Evolutionary conservation across 2,888 invertebrate species (phyloP), one percentile per base, ranked within the genome.

Genomic region (Sycophila texana): DNA sequence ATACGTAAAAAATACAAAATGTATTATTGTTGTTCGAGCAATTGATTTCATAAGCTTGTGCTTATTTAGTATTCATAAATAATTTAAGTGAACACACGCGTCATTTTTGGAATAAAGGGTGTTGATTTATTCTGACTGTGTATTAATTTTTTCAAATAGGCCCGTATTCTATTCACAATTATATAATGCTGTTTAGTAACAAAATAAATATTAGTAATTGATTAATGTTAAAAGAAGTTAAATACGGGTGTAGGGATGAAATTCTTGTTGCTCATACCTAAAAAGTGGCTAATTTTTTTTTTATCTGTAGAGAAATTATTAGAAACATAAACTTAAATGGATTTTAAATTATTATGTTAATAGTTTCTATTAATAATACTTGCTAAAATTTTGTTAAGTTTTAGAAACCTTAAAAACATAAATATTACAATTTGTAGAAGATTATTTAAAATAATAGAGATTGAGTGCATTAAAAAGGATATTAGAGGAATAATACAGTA

Each of bases 131-230:
- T 7, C 20, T 66, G 30, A 14, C 22, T 53, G 2, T 20, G 1
- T 55, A 55, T 75, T 18, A 53, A 22, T 26, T 60, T 18, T 71
- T 55, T 53, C 12, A 26, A 74, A 83, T 84, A 85, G 88, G 89
- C 89, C 90, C 89, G 87, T 89, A 90, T 89, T 90, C 89, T 89
- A 87, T 88, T 88, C 85, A 88, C 83, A 82, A 81, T 70, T 74
- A 72, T 71, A 72, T 49, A 26, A 53, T 20, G 49, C 65, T 60
- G 73, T 66, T 63, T 57, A 68, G 58, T 61, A 47, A 70, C 55
- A 70, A 4, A 55, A 49, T 47, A 20, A 51, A 1, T 58, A 66
- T 72, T 66, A 65, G 30, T 51, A 30, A 10, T 53, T 72, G n/a
- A 60, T 72, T 72, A 53, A 20, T 57, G 16, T 55, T 51, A 53